phyloP scores from a whole-genome alignment of 2,888 invertebrate species.

The Linnaemya vulpina region DNA sequence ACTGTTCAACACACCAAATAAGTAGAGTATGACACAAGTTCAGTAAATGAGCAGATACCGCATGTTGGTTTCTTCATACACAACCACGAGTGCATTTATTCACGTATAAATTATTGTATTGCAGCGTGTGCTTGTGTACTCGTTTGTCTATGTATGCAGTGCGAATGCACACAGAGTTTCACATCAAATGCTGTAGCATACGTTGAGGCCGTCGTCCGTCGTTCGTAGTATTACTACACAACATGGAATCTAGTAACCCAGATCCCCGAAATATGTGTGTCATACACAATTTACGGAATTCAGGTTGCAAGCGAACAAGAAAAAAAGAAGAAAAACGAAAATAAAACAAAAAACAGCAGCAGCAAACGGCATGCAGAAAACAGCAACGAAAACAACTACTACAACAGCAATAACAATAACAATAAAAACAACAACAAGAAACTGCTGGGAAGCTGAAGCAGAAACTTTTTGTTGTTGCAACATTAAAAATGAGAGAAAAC shows the following conservation, averaged over 20 bases:
- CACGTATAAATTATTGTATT: background rate
- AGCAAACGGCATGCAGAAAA: constrained; percentile 16
- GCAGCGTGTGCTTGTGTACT: background rate
- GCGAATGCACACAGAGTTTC: constrained; percentile 18
- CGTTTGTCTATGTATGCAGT: background rate
- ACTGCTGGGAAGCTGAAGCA: constrained; percentile 10
- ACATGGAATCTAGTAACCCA: constrained; percentile 70
- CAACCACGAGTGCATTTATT: constrained; percentile 1
- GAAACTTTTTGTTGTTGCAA: background rate
- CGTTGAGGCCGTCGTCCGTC: constrained; percentile 44
- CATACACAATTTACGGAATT: constrained; percentile 71
- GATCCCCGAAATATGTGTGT: constrained; percentile 67
- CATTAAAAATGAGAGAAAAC: constrained; percentile 40
- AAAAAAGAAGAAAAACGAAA: too few species aligned
- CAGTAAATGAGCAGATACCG: constrained; percentile 69
- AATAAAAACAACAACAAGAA: constrained; percentile 20
- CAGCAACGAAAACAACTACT: constrained; percentile 25
- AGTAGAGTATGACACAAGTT: constrained; percentile 71
- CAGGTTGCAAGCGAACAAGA: constrained; percentile 67
- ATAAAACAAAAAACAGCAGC: constrained; percentile 41
- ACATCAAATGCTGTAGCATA: constrained; percentile 33
- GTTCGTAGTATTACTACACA: constrained; percentile 59
- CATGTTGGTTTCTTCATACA: constrained; percentile 51
- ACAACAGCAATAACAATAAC: constrained; percentile 42
- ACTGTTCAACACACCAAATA: constrained; percentile 26